Evolutionary conservation across 2,113 vertebrate species (phyloP), one percentile per base, ranked within the genome.

Genomic region (Alosa alosa): DNA sequence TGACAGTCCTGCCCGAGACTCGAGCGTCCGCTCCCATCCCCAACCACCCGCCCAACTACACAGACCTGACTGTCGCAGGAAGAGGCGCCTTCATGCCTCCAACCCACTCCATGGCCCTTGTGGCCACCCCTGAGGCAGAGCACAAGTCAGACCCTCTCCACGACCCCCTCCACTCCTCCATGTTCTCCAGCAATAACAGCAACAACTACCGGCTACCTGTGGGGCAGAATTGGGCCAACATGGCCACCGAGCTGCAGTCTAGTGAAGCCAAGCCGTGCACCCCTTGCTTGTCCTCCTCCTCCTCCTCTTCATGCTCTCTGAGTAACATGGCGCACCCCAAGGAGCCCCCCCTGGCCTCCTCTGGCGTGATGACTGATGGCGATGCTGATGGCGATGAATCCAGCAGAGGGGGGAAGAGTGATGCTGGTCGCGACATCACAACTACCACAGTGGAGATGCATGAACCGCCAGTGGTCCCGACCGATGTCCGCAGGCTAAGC

Each of bases 391-490:
- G 90, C 82, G 84, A 91, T 86, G 49, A 89, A 46, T 8, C 1
- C 82, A 91, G 39, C 13, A 90, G 86, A 3, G 86, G 87, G 87
- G 86, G 87, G 87, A 94, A 91, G 55, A 89, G 89, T 82, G 52
- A 86, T 6, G 86, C 83, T 0, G 86, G 87, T 57, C 88, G 92
- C 0, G 81, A 88, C 89, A 91, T 90, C 1, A 86, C 91, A 81
- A 91, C 93, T 0, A 95, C 96, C 87, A 94, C 88, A 0, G 96
- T 94, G 13, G 95, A 97, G 95, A 95, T 96, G 96, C 96, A 97
- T 20, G 90, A 91, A 83, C 95, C 95, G 0, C 96, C 97, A 0
- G 60, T 92, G 84, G 91, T 89, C 57, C 93, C 90, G 0, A 50
- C 90, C 0, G 96, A 97, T 86, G 84, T 92, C 0, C 94, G 94